Base-by-base conservation (phyloP, 2,888 invertebrate species). In the Lottia gigantea region DNA sequence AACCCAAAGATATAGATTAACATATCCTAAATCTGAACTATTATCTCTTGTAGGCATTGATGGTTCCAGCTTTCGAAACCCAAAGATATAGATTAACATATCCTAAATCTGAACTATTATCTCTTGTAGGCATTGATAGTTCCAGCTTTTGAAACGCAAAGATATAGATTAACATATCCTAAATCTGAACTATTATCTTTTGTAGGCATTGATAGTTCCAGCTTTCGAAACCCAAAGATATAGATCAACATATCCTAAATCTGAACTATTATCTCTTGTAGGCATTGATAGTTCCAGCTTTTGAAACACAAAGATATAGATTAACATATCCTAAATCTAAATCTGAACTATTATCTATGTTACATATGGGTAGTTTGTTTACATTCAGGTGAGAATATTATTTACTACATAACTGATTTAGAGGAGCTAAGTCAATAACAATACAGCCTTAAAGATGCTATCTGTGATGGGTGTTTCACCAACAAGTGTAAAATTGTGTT, bases 161-260 rank as follows among this genome's bases (percentile, higher is more conserved):
- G 95, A 55, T 95, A 96, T 89, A 92, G 94, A 66, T 76, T 93
- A 12, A 82, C 82, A 19, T 93, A 95, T 82, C 96, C 96, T 0
- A 91, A 91, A 88, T 91, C 91, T 3, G 93, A 95, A 77, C 89
- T 96, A 2, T 86, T 95, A 25, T 91, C 92, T 65, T 62, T 73
- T 78, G 1, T 82, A 91, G 89, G 94, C 95, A 67, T 90, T 96
- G 66, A 93, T 96, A 61, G 93, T 96, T 12, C 94, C 96, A 19
- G 96, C 96, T 25, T 96, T 97, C 88, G 96, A 96, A 88, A 94
- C 95, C 0, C 94, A 95, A 83, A 91, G 95, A 55, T 95, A 96
- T 88, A 92, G 94, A 66, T 76, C 93, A 12, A 82, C 82, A n/a
- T 93, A 95, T 82, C 96, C 23, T 55, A 55, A 55, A 55, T 12